Evolutionary conservation across 1,140 invertebrate species (phyloP), one percentile per base, ranked within the genome.

Genomic region (Drosophila trapezifrons): DNA sequence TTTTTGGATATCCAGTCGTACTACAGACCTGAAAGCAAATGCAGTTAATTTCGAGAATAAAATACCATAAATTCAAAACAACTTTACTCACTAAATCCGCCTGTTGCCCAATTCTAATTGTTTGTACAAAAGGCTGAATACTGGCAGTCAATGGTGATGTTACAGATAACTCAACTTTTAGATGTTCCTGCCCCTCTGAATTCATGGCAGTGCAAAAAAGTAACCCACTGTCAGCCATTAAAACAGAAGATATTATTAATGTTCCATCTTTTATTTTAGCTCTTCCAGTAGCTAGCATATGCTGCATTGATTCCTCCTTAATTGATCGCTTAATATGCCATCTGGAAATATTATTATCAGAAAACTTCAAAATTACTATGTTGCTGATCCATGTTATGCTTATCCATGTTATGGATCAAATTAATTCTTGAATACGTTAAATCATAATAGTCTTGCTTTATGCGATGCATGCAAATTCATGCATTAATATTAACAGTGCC

Each of bases 1-100:
- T 95, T 13, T 93, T 93, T 6, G 96, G 96, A 71, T 95, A 96
- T 1, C 96, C 96, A 62, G 95, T 95, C 17, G 95, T 95, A 51
- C 95, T 94, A 91, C 96, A 97, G 93, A 91, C 94, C 90, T 91
- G 25, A 52, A 52, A 52, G 7, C 17, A 43, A 67, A 45, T 10
- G 12, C 7, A 40, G n/a, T n/a, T 38, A n/a, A n/a, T 15, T 40
- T 4, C n/a, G 7, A 40, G 49, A 87, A 25, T 6, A 17, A 46
- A n/a, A 1, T 27, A 13, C 38, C 17, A 3, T 38, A 4, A 4
- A 8, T 63, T 27, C 17, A 47, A 35, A 32, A 22, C 46, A 63
- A 80, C 78, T 66, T 80, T 79, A 93, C 93, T 93, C 92, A 93
- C 92, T 92, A 94, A 91, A 81, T 94, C 92, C 66, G 93, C 94